A percentile compares a stretch with the other conserved stretches of the same genome.
Conservation (phyloP, 1,140 invertebrate genomes). For the Rhagoletis pomonella region DNA sequence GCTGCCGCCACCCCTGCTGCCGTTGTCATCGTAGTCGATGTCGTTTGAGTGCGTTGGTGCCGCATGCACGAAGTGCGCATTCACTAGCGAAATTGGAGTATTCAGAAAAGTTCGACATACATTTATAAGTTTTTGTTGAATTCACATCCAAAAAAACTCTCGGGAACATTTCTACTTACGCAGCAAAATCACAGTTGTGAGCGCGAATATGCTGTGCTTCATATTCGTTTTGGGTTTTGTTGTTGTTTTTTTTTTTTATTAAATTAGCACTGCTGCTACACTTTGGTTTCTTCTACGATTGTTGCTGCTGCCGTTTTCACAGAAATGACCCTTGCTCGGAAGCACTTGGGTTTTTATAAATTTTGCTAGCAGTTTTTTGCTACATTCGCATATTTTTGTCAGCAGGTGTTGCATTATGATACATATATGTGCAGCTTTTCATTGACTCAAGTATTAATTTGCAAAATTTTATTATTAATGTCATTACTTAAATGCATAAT, state of each 20-base stretch:
- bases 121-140: background rate
- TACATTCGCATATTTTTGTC: background rate
- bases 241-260: background rate
- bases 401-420: background rate
- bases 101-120: background rate
- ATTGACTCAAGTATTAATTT: background rate
- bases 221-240: background rate
- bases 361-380: slow-evolving; percentile 1
- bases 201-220: background rate
- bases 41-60: slow-evolving; percentile 40
- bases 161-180: background rate
- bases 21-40: slow-evolving; percentile 24
- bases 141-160: background rate
- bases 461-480: background rate
- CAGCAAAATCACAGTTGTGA: background rate
- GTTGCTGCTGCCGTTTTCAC: slow-evolving; percentile 14
- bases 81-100: background rate
- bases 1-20: background rate
- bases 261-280: background rate
- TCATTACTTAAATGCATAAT: no score
- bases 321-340: background rate
- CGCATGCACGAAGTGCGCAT: background rate
- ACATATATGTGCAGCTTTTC: background rate
- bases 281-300: background rate
- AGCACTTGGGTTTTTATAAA: slow-evolving; percentile 33